Conservation (phyloP, 1,140 invertebrate genomes). For the Trichogramma pretiosum region DNA sequence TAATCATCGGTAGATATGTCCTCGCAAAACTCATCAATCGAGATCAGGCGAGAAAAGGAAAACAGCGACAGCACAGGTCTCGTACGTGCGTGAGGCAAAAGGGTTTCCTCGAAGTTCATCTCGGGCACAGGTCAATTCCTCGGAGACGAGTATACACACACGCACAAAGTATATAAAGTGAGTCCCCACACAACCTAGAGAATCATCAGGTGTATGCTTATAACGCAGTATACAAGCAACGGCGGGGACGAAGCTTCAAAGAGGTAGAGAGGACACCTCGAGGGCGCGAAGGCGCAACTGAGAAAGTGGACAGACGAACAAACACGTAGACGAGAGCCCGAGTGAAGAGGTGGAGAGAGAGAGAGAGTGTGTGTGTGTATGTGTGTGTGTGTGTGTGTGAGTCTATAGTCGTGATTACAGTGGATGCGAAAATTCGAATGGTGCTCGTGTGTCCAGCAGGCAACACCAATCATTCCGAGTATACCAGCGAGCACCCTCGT, state of each 20-base stretch:
- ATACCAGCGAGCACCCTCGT: not conserved
- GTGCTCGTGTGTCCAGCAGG: conserved; percentile 28
- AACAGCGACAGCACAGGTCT: not conserved
- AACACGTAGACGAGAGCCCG: too few species aligned
- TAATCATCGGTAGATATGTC: too few species aligned
- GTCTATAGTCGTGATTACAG: conserved; percentile 42
- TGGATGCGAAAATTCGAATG: conserved; percentile 47
- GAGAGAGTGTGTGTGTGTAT: conserved; percentile 24
- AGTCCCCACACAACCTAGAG: not conserved
- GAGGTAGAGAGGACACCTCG: conserved; percentile 6
- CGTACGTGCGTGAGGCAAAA: too few species aligned
- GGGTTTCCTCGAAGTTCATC: too few species aligned
- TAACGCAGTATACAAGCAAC: not conserved
- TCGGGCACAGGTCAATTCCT: conserved; percentile 11
- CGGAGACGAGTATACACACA: conserved; percentile 1
- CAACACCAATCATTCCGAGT: conserved; percentile 44
- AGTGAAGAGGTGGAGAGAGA: too few species aligned
- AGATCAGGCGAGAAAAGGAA: too few species aligned
- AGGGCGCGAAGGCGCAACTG: conserved; percentile 33
- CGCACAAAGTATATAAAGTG: too few species aligned
- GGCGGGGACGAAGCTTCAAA: not conserved
- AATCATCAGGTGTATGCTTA: not conserved
- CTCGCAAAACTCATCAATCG: conserved; percentile 13
- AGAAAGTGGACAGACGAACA: too few species aligned
- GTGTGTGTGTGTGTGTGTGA: conserved; percentile 8